Evolutionary conservation across 2,113 vertebrate genomes (phyloP), one percentile per base, ranked within the genome.

Genomic region (Cavia porcellus): DNA sequence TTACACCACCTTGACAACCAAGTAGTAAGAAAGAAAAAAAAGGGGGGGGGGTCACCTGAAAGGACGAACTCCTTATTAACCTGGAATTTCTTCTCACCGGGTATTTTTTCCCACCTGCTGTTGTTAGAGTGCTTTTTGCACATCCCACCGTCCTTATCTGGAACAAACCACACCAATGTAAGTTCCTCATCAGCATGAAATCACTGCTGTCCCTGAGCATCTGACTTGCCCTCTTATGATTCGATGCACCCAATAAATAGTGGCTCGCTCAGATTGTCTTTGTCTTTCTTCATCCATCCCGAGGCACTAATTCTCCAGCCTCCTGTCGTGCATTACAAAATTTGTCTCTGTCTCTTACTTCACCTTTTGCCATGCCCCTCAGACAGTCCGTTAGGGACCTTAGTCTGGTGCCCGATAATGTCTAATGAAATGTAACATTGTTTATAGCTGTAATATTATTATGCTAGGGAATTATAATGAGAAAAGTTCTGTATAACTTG

Each of bases 151-250:
- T 70, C 2, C 2, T n/a, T 35, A 19, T 20, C 15, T 70, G 15
- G 38, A 70, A 38, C 19, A 70, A 20, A 3, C 35, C 68, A 9
- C 17, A 9, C 20, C 68, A 20, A 19, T n/a, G 68, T 70, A n/a
- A 62, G 35, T n/a, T 19, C 17, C 35, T n/a, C 35, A n/a, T 70
- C 35, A 70, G 66, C 35, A n/a, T 70, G n/a, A 70, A 6, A 17
- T n/a, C 35, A 70, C n/a, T 35, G 8, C 68, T 38, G 1, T 70
- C 68, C 38, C 17, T n/a, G 35, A 35, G 17, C 32, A 70, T 19
- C 15, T 3, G 2, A n/a, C 19, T 0, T 7, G n/a, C 35, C 68
- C 68, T 70, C 3, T 0, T 35, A 19, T n/a, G 19, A n/a, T 15
- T 38, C 15, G 19, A 35, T 9, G 5, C 17, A 20, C 35, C 1